Evolutionary conservation across 2,888 invertebrate genomes (phyloP).

Genomic region (Drosophila dives): DNA sequence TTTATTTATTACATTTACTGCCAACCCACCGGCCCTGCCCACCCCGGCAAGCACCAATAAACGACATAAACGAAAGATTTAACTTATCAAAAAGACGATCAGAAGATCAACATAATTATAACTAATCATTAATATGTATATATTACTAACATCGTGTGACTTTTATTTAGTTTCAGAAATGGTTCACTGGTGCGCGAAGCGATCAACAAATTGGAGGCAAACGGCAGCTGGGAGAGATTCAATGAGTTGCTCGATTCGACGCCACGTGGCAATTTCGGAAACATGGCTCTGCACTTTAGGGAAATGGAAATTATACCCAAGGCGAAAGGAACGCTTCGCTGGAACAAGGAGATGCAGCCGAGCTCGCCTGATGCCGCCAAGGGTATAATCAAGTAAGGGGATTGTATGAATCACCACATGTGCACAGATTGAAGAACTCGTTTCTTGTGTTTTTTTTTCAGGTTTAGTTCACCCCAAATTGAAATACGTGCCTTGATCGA

Average conservation of each 20-base stretch:
- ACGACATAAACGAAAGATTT: background rate
- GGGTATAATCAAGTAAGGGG: constrained; percentile 80
- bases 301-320: constrained; percentile 89
- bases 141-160: background rate
- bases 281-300: constrained; percentile 87
- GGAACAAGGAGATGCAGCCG: constrained; percentile 87
- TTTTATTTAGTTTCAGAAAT: constrained; percentile 90
- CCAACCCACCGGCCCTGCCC: background rate
- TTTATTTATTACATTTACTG: background rate
- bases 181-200: constrained; percentile 96
- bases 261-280: constrained; percentile 96
- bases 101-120: background rate
- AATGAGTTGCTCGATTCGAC: constrained; percentile 92
- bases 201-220: constrained; percentile 90
- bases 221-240: constrained; percentile 93
- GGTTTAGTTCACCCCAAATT: constrained; percentile 87
- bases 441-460: constrained; percentile 24
- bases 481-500: constrained; percentile 96
- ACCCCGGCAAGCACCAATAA: background rate
- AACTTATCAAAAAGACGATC: background rate
- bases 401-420: background rate
- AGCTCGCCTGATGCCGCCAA: constrained; percentile 72
- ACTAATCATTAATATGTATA: background rate
- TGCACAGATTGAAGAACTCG: background rate
- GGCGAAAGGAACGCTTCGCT: constrained; percentile 88